Evolutionary conservation across 2,113 vertebrate species (phyloP).

Genomic region (Procavia capensis): DNA sequence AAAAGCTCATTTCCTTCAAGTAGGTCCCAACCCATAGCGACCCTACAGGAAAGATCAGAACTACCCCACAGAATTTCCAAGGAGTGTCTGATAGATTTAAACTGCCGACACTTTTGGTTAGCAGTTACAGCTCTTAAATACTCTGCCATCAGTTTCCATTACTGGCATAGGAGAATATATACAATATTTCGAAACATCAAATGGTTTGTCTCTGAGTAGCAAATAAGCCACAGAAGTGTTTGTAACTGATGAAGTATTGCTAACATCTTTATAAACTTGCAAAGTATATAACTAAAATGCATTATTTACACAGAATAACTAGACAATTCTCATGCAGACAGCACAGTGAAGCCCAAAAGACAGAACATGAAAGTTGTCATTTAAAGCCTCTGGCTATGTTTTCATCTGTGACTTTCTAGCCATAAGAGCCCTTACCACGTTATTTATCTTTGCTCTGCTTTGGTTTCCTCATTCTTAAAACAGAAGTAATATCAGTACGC

Average conservation of each 20-base stretch:
- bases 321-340: background rate
- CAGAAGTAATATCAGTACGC: background rate
- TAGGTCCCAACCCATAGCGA: too few relatives aligned
- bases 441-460: background rate
- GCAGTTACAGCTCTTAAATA: too few relatives aligned
- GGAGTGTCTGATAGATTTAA: too few relatives aligned
- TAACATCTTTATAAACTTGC: conserved; percentile 11
- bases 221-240: background rate
- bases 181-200: background rate
- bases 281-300: background rate
- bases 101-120: too few relatives aligned
- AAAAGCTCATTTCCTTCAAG: too few relatives aligned
- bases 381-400: background rate
- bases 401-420: background rate
- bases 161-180: background rate
- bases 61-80: too few relatives aligned
- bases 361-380: background rate
- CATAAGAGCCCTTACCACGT: background rate
- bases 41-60: too few relatives aligned
- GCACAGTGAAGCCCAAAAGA: background rate
- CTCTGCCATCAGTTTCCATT: too few relatives aligned
- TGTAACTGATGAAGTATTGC: background rate
- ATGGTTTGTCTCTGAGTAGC: background rate
- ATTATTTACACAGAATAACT: background rate
- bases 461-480: background rate